A percentile compares a stretch with the other conserved stretches of the same genome.
These are phyloP conservation scores for Drosophila imparisetae DNA, from an alignment of 2,888 invertebrate genomes.

Conservation along the genomic window DNA sequence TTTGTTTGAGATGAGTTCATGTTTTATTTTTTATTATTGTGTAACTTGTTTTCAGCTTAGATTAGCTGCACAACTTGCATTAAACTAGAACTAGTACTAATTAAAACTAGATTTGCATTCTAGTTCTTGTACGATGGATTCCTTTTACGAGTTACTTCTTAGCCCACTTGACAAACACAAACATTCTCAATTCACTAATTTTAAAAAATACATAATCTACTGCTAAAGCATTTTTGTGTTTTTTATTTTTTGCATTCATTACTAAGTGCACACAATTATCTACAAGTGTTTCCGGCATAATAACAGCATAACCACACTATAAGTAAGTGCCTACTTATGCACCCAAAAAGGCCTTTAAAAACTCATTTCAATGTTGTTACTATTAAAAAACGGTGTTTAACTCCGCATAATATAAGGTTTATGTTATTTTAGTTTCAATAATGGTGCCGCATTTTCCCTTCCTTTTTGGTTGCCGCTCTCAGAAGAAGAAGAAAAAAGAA, in stretches of 20 bases:
- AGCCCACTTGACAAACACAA: conserved; percentile 4
- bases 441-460: conserved; percentile 44
- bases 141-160: conserved; percentile 18
- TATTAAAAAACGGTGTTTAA: conserved; percentile 36
- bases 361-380: conserved; percentile 57
- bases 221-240: conserved; percentile 4
- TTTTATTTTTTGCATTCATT: not conserved
- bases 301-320: conserved; percentile 41
- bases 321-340: conserved; percentile 30
- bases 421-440: conserved; percentile 34
- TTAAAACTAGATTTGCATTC: conserved; percentile 46
- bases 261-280: conserved; percentile 58
- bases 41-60: conserved; percentile 37
- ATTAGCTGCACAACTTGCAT: conserved; percentile 10
- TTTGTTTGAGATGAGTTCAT: conserved; percentile 48
- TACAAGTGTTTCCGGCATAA: conserved; percentile 64
- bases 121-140: conserved; percentile 28
- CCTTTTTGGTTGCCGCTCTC: conserved; percentile 14
- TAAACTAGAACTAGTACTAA: conserved; percentile 19
- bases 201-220: not conserved
- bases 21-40: conserved; percentile 35
- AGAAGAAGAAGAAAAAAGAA: not conserved
- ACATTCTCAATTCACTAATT: conserved; percentile 7
- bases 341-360: conserved; percentile 42
- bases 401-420: conserved; percentile 24